A percentile compares a stretch with the other conserved stretches of the same genome.
phyloP scores from a whole-genome alignment of 2,113 vertebrate species.

The Muntiacus muntjak region DNA sequence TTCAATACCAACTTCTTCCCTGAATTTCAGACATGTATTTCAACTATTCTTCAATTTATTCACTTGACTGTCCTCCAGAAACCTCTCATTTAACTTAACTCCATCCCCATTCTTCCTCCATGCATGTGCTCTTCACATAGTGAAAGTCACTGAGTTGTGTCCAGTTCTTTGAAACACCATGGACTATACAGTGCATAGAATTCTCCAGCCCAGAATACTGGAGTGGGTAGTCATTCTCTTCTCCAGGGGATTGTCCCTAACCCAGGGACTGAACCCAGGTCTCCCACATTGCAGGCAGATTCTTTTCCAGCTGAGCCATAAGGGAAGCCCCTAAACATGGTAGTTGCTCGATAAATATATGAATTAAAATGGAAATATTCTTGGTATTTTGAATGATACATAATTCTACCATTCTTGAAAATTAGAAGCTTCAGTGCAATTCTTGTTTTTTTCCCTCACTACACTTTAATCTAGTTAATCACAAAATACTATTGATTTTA shows the following conservation, averaged over 20 bases:
- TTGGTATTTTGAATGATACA: neutral
- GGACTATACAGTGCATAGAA: too few relatives aligned
- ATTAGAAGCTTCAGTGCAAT: neutral
- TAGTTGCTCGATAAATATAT: neutral
- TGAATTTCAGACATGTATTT: neutral
- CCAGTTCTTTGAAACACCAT: too few relatives aligned
- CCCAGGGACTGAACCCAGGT: too few relatives aligned
- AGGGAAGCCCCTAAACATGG: too few relatives aligned
- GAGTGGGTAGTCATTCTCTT: too few relatives aligned
- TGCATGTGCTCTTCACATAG: neutral
- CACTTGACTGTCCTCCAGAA: neutral
- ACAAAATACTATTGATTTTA: neutral
- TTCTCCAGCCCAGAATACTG: too few relatives aligned
- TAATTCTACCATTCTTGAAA: neutral
- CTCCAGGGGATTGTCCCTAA: too few relatives aligned
- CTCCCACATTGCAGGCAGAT: too few relatives aligned
- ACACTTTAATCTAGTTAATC: neutral
- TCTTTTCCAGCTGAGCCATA: too few relatives aligned
- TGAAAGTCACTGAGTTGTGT: too few relatives aligned
- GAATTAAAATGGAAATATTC: neutral
- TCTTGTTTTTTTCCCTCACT: neutral
- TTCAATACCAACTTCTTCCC: neutral
- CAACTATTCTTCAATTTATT: neutral
- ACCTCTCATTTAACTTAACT: neutral
- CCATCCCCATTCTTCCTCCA: neutral